These are phyloP conservation scores for Magallana gigas DNA, from an alignment of 1,140 invertebrate genomes.

Conservation along the genomic window DNA sequence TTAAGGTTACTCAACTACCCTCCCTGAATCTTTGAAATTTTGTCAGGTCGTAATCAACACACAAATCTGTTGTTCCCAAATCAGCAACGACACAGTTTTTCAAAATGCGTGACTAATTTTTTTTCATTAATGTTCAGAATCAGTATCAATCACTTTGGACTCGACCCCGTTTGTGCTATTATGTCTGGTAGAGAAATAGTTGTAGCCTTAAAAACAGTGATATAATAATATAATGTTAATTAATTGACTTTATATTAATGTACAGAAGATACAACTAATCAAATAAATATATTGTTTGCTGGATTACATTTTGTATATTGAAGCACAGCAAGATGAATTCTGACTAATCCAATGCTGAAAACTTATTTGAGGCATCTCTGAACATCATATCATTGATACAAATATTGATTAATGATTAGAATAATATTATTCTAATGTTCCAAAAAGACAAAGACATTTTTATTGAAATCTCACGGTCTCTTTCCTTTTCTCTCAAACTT, in stretches of 20 bases:
- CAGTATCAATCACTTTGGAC: neutral
- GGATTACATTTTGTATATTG: neutral
- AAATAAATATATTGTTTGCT: neutral
- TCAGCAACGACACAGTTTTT: slow-evolving; percentile 14
- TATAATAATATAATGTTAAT: neutral
- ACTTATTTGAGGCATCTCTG: no score
- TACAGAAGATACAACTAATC: neutral
- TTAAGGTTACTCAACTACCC: neutral
- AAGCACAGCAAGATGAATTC: neutral
- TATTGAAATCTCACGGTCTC: no score
- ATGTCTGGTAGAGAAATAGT: neutral
- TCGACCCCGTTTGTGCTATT: neutral
- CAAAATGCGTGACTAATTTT: neutral
- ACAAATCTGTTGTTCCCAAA: neutral
- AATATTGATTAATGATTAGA: no score
- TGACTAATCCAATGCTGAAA: neutral
- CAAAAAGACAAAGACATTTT: no score
- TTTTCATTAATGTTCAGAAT: neutral
- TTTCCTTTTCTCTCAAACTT: no score
- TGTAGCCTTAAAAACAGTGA: neutral
- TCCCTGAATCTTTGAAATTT: slow-evolving; percentile 5
- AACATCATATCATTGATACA: no score
- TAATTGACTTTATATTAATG: neutral
- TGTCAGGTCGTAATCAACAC: neutral
- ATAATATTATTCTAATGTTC: no score